phyloP scores from a whole-genome alignment of 2,797 vertebrate species.

The Steatocranus sp. region DNA sequence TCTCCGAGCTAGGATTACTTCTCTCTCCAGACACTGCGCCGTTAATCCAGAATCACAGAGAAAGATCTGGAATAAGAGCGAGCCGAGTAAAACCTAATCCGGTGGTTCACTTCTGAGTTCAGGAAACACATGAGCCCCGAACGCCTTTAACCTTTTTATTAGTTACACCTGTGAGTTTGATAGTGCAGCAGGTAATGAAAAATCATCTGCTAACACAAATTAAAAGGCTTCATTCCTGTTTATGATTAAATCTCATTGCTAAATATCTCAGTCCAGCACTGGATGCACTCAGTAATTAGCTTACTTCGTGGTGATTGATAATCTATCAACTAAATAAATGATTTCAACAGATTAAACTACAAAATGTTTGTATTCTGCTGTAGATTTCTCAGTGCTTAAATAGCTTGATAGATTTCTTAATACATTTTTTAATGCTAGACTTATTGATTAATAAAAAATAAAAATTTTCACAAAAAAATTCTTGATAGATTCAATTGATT shows the following conservation, averaged over 20 bases:
- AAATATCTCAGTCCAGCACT: neutral
- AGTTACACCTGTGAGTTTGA: neutral
- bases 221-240: neutral
- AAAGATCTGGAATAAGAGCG: neutral
- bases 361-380: neutral
- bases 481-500: neutral
- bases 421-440: neutral
- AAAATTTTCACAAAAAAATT: neutral
- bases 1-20: accelerated
- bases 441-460: neutral
- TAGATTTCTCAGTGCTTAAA: neutral
- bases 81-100: neutral
- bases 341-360: neutral
- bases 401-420: neutral
- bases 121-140: neutral
- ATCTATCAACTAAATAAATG: neutral
- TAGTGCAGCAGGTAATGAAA: neutral
- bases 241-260: neutral
- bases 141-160: neutral
- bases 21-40: neutral
- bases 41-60: neutral
- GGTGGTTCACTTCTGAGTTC: neutral
- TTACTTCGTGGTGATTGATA: neutral
- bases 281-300: neutral
- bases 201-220: accelerated